These are phyloP conservation scores for Meiosimyza decipiens DNA, from an alignment of 2,888 invertebrate species.

Conservation along the genomic window DNA sequence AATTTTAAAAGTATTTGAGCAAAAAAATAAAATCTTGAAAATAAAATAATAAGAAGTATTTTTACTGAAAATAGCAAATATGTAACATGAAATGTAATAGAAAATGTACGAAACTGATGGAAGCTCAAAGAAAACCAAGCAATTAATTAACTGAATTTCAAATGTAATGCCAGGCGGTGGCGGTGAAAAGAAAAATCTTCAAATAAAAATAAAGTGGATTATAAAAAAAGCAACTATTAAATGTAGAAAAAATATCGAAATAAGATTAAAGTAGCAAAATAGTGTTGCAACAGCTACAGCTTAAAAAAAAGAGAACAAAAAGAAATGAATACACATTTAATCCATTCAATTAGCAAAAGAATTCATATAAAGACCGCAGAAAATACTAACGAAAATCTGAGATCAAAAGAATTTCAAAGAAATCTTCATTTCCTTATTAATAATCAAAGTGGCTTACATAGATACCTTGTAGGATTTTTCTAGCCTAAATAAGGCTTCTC, in stretches of 20 bases:
- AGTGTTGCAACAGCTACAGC: background rate
- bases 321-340: slow-evolving; percentile 1
- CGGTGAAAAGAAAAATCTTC: background rate
- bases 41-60: no score
- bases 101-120: slow-evolving; percentile 13
- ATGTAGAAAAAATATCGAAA: background rate
- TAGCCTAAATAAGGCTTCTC: no score
- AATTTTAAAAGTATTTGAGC: no score
- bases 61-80: background rate
- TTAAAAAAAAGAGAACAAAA: background rate
- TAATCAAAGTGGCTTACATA: no score
- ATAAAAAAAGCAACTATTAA: slow-evolving; percentile 3
- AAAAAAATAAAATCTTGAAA: no score
- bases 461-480: no score
- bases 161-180: background rate
- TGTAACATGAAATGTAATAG: background rate
- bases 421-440: no score
- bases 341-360: slow-evolving; percentile 8
- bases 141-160: slow-evolving; percentile 24
- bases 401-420: background rate
- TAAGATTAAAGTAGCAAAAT: background rate
- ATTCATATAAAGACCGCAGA: background rate
- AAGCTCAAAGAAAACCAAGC: background rate
- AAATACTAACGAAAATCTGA: background rate
- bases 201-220: background rate